A percentile compares a stretch with the other conserved stretches of the same genome.
Conservation (phyloP, 1,140 invertebrate genomes). For the Papilio polyxenes region DNA sequence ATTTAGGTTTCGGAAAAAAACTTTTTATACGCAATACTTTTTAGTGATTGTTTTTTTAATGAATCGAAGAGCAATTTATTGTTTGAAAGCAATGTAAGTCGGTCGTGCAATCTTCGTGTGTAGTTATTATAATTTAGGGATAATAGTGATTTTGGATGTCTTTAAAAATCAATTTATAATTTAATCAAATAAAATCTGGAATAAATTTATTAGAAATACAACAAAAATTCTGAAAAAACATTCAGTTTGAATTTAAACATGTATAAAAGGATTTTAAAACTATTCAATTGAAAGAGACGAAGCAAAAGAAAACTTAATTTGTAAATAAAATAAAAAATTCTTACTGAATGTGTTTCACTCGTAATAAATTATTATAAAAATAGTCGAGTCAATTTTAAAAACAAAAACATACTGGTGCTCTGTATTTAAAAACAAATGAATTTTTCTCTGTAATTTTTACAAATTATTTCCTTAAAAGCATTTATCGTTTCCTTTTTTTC, state of each 20-base stretch:
- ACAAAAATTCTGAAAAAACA: neutral
- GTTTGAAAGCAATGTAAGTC: conserved; percentile 57
- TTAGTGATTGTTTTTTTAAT: conserved; percentile 40
- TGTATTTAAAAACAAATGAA: conserved; percentile 34
- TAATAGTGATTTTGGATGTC: conserved; percentile 18
- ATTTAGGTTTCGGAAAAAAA: conserved; percentile 43
- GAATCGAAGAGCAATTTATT: conserved; percentile 5
- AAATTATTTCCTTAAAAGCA: conserved; percentile 61
- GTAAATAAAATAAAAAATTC: neutral
- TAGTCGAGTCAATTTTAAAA: neutral
- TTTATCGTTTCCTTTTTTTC: conserved; percentile 46
- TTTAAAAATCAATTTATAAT: conserved; percentile 26
- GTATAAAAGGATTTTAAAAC: too few species aligned
- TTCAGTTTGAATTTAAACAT: neutral
- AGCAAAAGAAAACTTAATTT: neutral
- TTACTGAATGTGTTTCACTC: neutral
- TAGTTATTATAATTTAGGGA: conserved; percentile 51
- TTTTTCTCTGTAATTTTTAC: conserved; percentile 27
- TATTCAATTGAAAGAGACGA: too few species aligned
- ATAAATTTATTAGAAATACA: conserved; percentile 33
- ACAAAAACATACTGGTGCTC: conserved; percentile 48
- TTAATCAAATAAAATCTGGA: neutral
- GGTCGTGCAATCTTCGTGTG: conserved; percentile 66
- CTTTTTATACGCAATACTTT: conserved; percentile 37
- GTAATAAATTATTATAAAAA: neutral